Conservation (phyloP, 1,140 invertebrate genomes). For the Helicorthomorpha holstii region DNA sequence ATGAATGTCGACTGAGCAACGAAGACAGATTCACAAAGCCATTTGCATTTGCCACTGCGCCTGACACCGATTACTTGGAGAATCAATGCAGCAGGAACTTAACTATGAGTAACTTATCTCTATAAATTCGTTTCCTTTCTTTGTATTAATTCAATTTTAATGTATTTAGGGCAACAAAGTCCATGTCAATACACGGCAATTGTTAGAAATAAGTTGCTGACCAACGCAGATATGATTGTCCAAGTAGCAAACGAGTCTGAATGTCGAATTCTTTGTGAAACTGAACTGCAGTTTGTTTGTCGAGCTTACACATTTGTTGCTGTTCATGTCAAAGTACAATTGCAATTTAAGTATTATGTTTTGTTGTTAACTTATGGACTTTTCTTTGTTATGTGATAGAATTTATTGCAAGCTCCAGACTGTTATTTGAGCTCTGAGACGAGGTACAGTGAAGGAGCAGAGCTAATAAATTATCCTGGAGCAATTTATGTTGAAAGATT, state of each 20-base stretch:
- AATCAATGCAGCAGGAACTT: conserved; percentile 30
- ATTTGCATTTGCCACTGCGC: conserved; percentile 19
- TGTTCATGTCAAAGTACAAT: background rate
- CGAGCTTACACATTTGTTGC: conserved; percentile 28
- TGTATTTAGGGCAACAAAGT: background rate
- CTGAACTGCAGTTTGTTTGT: conserved; percentile 30
- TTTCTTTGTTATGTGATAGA: background rate
- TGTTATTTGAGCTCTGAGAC: conserved; percentile 4
- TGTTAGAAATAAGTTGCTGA: background rate
- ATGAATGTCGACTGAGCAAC: conserved; percentile 28
- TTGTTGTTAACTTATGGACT: background rate
- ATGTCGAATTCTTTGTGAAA: conserved; percentile 29
- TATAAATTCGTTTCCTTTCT: too few relatives aligned
- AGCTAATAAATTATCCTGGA: conserved; percentile 2
- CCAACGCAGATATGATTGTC: conserved; percentile 25
- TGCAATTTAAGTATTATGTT: background rate
- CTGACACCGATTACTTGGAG: conserved; percentile 31
- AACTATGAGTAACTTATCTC: too few relatives aligned
- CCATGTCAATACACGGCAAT: background rate
- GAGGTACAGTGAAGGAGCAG: conserved; percentile 4
- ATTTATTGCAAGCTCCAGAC: background rate
- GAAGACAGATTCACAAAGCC: conserved; percentile 26
- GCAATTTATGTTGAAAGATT: conserved; percentile 3
- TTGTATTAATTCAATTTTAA: too few relatives aligned
- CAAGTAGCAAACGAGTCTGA: conserved; percentile 23